Evolutionary conservation across 2,888 invertebrate genomes (phyloP).

Genomic region (Ellobium chinense): DNA sequence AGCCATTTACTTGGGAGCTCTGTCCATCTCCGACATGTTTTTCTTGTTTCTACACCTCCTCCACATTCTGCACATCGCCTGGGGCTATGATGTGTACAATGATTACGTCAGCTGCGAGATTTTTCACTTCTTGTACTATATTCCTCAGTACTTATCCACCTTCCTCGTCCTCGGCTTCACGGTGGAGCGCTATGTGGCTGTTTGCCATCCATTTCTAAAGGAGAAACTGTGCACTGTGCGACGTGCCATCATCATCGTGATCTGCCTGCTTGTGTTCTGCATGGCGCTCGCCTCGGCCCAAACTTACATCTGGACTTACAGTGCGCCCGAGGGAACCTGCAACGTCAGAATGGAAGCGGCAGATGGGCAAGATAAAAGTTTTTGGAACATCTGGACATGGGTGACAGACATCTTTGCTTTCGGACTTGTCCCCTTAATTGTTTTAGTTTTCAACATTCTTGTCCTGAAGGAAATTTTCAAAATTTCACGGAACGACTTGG

Average conservation of each 20-base stretch:
- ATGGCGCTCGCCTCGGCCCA: constrained; percentile 59
- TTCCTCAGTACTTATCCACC: constrained; percentile 69
- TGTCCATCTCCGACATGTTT: constrained; percentile 73
- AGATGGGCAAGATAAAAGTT: constrained; percentile 46
- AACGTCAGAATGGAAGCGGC: constrained; percentile 48
- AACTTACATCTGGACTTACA: constrained; percentile 67
- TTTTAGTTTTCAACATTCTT: constrained; percentile 67
- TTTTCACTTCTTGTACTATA: constrained; percentile 61
- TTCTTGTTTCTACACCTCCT: constrained; percentile 70
- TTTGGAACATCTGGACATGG: constrained; percentile 65
- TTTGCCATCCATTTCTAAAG: constrained; percentile 66
- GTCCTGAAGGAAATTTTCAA: constrained; percentile 67
- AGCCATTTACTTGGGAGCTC: constrained; percentile 76
- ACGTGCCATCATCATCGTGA: constrained; percentile 58
- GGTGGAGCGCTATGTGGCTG: constrained; percentile 69
- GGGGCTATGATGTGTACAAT: constrained; percentile 61
- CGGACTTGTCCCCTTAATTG: constrained; percentile 62
- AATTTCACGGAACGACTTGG: constrained; percentile 56
- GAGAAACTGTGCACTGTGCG: constrained; percentile 66
- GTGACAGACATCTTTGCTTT: constrained; percentile 64
- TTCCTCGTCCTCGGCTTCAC: constrained; percentile 72
- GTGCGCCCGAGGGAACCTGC: constrained; percentile 50
- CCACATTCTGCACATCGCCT: constrained; percentile 63
- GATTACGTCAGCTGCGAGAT: constrained; percentile 56
- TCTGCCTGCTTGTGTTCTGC: constrained; percentile 50